These are phyloP conservation scores for Istiophorus platypterus DNA, from an alignment of 2,113 vertebrate species.

Conservation along the genomic window DNA sequence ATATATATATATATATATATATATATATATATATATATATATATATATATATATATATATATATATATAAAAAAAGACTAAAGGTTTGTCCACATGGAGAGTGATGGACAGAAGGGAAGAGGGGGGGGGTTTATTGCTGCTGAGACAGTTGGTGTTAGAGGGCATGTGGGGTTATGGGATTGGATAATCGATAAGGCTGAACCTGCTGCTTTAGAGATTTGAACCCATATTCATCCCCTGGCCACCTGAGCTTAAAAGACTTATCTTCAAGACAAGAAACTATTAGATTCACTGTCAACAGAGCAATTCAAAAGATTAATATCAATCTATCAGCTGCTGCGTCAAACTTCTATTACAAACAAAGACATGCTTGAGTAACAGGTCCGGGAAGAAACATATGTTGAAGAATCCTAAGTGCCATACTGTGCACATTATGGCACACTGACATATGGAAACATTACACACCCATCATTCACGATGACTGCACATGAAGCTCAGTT, in stretches of 20 bases:
- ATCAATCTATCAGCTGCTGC: slow-evolving; percentile 37
- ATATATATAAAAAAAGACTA: slow-evolving; percentile 17
- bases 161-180: slow-evolving; percentile 25
- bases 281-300: slow-evolving; percentile 60
- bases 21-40: too few relatives aligned
- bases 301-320: slow-evolving; percentile 60
- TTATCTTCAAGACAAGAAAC: slow-evolving; percentile 48
- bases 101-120: slow-evolving; percentile 28
- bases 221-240: slow-evolving; percentile 46
- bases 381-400: slow-evolving; percentile 7
- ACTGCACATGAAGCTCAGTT: slow-evolving; percentile 23
- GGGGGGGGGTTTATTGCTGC: slow-evolving; percentile 3
- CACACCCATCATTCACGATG: slow-evolving; percentile 41
- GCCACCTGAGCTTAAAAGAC: slow-evolving; percentile 51
- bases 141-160: slow-evolving; percentile 45
- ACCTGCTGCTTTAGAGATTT: slow-evolving; percentile 33
- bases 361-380: slow-evolving; percentile 31
- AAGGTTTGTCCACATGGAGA: slow-evolving; percentile 26
- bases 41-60: neutral
- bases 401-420: slow-evolving; percentile 7
- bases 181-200: slow-evolving; percentile 59
- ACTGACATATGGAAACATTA: slow-evolving; percentile 16
- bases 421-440: slow-evolving; percentile 14
- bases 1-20: too few relatives aligned
- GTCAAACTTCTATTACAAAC: slow-evolving; percentile 42